Evolutionary conservation across 2,113 vertebrate species (phyloP).

Genomic region (Ciconia boyciana): DNA sequence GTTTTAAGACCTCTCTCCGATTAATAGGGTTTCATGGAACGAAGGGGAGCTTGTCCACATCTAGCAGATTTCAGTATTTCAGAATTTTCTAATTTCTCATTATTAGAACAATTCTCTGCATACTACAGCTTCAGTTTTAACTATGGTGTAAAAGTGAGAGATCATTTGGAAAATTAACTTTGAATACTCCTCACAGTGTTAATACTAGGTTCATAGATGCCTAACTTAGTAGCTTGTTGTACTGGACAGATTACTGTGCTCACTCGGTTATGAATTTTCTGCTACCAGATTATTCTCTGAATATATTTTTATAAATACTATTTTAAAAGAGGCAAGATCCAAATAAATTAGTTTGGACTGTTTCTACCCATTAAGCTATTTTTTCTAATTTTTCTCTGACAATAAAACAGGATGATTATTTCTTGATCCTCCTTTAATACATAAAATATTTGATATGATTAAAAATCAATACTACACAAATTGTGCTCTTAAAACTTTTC

Average conservation of each 20-base stretch:
- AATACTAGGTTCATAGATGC: not conserved
- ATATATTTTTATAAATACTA: slow-evolving; percentile 28
- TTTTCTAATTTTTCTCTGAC: not conserved
- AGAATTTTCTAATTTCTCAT: not conserved
- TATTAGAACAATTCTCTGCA: not conserved
- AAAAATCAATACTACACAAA: not conserved
- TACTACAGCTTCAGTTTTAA: not conserved
- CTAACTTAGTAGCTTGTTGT: not conserved
- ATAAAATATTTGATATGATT: not conserved
- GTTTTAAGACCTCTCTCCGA: not conserved
- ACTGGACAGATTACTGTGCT: not conserved
- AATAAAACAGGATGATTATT: not conserved
- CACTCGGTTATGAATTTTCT: not conserved
- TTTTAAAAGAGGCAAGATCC: slow-evolving; percentile 1
- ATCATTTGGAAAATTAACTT: not conserved
- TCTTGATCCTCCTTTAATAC: slow-evolving; percentile 4
- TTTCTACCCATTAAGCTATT: not conserved
- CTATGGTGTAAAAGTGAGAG: not conserved
- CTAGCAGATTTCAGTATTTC: not conserved
- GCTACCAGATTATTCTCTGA: not conserved
- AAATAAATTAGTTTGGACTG: slow-evolving; percentile 18
- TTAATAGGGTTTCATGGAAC: not conserved
- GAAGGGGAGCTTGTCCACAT: not conserved
- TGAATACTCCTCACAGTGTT: not conserved
- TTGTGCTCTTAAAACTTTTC: not conserved